Percentiles rank a stretch among this genome's conserved stretches.
Evolutionary conservation across 2,113 vertebrate genomes (phyloP).

Genomic region (Carettochelys insculpta): DNA sequence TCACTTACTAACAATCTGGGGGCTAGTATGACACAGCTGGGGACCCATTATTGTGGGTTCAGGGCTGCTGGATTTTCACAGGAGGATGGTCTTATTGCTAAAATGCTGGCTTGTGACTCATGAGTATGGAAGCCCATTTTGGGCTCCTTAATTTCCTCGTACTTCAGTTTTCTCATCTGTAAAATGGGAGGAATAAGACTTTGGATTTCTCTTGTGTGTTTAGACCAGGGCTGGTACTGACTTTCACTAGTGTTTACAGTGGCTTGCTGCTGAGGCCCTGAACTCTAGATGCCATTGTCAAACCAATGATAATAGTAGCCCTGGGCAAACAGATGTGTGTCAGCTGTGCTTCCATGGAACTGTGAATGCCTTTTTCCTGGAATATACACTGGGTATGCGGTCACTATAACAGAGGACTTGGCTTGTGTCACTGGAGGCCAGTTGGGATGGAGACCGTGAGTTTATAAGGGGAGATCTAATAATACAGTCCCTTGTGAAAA

Average conservation of each 20-base stretch:
- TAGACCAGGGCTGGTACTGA: not conserved
- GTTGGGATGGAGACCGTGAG: not conserved
- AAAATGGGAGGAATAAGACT: not conserved
- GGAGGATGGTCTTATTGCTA: not conserved
- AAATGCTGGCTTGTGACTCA: not conserved
- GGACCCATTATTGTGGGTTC: too few relatives aligned
- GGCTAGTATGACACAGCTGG: too few relatives aligned
- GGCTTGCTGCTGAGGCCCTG: not conserved
- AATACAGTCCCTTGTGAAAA: slow-evolving; percentile 10
- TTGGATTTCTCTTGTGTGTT: not conserved
- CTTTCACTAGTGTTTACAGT: not conserved
- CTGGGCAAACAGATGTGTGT: not conserved
- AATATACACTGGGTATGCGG: not conserved
- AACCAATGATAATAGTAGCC: not conserved
- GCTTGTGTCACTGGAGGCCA: not conserved
- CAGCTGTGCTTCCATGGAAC: not conserved
- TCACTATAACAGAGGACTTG: not conserved
- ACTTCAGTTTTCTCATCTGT: not conserved
- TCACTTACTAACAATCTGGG: too few relatives aligned
- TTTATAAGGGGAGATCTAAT: not conserved
- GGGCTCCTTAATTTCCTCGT: not conserved
- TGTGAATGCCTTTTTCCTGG: not conserved
- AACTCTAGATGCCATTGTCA: not conserved
- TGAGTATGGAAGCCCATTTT: not conserved
- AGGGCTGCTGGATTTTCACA: not conserved